A percentile compares a stretch with the other conserved stretches of the same genome.
Evolutionary conservation across 2,888 invertebrate genomes (phyloP).

Genomic region (Tromatobia lineatoria): DNA sequence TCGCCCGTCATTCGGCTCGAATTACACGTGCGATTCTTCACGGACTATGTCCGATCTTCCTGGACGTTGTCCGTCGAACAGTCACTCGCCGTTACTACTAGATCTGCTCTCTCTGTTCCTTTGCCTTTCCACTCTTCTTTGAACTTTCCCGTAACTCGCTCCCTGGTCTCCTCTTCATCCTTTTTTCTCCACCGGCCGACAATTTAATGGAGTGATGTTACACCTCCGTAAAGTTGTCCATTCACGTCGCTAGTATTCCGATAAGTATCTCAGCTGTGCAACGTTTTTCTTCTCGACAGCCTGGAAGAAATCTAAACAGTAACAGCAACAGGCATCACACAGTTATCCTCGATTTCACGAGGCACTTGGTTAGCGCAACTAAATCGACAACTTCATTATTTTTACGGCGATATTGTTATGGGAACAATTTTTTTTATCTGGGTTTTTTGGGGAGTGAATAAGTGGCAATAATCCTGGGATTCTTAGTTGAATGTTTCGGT

Average conservation of each 20-base stretch:
- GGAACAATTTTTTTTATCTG: not conserved
- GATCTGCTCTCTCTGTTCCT: not conserved
- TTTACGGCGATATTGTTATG: slow-evolving; percentile 1
- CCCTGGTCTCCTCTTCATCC: not conserved
- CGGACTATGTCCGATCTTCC: slow-evolving; percentile 48
- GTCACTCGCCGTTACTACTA: slow-evolving; percentile 30
- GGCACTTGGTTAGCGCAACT: not conserved
- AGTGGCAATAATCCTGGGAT: not conserved
- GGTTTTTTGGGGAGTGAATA: not conserved
- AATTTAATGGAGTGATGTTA: slow-evolving; percentile 17
- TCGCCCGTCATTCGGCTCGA: slow-evolving; percentile 49
- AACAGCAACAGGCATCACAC: slow-evolving; percentile 8
- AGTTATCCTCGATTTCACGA: slow-evolving; percentile 11
- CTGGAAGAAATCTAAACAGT: slow-evolving; percentile 5
- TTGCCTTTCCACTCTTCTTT: not conserved
- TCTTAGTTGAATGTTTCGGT: not conserved
- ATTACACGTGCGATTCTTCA: slow-evolving; percentile 58
- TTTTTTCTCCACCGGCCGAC: slow-evolving; percentile 11
- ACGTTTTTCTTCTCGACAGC: not conserved
- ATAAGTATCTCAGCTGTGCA: not conserved
- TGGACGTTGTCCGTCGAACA: slow-evolving; percentile 1
- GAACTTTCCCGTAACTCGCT: slow-evolving; percentile 25
- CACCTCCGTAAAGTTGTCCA: slow-evolving; percentile 18
- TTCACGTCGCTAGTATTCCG: slow-evolving; percentile 7
- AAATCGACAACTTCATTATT: not conserved